A percentile compares a stretch with the other conserved stretches of the same genome.
These are phyloP conservation scores for Pseudomugil tenellus DNA, from an alignment of 2,797 vertebrate species.

Conservation along the genomic window DNA sequence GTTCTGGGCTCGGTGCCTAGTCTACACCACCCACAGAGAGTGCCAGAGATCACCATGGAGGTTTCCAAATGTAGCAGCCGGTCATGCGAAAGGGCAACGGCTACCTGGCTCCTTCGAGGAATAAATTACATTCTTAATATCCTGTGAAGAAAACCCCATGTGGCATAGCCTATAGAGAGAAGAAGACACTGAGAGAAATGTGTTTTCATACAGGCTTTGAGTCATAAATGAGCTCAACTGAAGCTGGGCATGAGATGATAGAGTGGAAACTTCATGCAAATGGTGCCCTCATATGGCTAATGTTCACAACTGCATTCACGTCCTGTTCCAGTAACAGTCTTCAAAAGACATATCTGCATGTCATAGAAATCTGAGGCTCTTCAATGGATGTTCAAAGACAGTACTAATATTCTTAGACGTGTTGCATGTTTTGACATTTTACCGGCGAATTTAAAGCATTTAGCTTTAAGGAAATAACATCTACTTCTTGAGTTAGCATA, in stretches of 20 bases:
- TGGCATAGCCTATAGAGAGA: neutral
- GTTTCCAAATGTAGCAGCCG: constrained; percentile 70
- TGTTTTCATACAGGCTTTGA: constrained; percentile 28
- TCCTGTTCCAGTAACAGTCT: neutral
- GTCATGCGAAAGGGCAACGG: constrained; percentile 78
- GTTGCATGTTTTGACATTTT: neutral
- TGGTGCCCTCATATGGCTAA: constrained; percentile 78
- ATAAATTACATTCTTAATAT: constrained; percentile 67
- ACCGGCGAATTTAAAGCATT: neutral
- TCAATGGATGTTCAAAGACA: neutral
- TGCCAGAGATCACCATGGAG: constrained; percentile 79
- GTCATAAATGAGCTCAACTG: constrained; percentile 18
- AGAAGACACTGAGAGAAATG: constrained; percentile 14
- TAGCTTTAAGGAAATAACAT: neutral
- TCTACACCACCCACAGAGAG: constrained; percentile 82
- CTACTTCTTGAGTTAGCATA: neutral
- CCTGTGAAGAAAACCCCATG: constrained; percentile 26
- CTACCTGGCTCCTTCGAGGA: constrained; percentile 70
- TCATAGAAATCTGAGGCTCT: neutral
- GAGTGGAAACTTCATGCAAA: constrained; percentile 43
- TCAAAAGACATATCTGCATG: neutral
- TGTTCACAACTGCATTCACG: constrained; percentile 51
- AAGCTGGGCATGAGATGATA: constrained; percentile 11
- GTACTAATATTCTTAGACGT: neutral
- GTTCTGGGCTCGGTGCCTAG: constrained; percentile 81